Base-by-base conservation (phyloP, 2,888 invertebrate species). In the Antitype chi region DNA sequence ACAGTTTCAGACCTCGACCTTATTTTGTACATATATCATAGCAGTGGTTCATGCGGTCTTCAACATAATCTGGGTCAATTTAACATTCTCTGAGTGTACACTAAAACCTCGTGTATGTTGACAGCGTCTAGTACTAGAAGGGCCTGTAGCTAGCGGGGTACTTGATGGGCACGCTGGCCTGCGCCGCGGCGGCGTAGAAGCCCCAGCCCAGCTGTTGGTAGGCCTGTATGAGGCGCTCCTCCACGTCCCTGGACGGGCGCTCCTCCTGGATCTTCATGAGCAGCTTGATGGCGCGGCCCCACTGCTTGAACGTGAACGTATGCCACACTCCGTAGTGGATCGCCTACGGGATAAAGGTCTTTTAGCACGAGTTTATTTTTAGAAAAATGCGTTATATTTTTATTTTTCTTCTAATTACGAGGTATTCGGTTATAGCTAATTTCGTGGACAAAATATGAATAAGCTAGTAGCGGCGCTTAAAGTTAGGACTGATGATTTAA, bases 271-370 rank as follows among this genome's bases (percentile, higher is more conserved):
- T 97, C 94, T 98, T 98, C 81, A 95, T 92, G 38, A 99, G 95
- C 82, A 98, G 97, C 93, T 98, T 99, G 84, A 98, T 94, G 84
- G 98, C 98, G 81, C 98, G 97, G 0, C 99, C 99, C 95, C 98
- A 98, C 74, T 99, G 98, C 81, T 97, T 97, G 90, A 98, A 97
- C 0, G 98, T 97, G 90, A 98, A 97, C 64, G 98, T 98, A 92
- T 99, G 98, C 98, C 98, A 98, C 60, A 98, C 95, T 23, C 98
- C 98, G 92, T 99, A 98, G 90, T 98, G 97, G 66, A 98, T 97
- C 67, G 98, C 97, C 98, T 98, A 92, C 32, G 25, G 25, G 9
- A 20, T 5, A 87, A 25, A 49, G 3, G 15, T 4, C 15, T 28
- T 38, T 38, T n/a, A 38, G 17, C 17, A 38, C 3, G 7, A 32